Percentiles rank a stretch among this genome's conserved stretches.
These are phyloP conservation scores for Heliconius ethilla DNA, from an alignment of 2,888 invertebrate species.

Conservation along the genomic window DNA sequence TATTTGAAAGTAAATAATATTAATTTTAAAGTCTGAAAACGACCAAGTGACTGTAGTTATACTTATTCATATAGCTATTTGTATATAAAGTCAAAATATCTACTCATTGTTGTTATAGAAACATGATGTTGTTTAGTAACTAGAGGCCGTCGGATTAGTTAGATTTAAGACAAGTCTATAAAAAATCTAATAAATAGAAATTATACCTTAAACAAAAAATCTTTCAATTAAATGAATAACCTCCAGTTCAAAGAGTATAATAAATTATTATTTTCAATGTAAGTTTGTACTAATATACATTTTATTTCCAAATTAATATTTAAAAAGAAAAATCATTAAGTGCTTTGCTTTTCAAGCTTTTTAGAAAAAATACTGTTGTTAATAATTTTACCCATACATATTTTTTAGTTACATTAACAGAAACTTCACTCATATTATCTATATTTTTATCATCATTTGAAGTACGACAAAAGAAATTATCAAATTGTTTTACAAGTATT, in stretches of 20 bases:
- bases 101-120: conserved; percentile 66
- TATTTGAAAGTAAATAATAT: conserved; percentile 47
- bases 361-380: too few relatives aligned
- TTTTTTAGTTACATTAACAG: too few relatives aligned
- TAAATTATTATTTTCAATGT: background rate
- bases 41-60: conserved; percentile 78
- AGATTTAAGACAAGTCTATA: conserved; percentile 61
- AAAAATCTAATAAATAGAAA: conserved; percentile 74
- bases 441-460: too few relatives aligned
- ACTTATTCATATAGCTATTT: conserved; percentile 61
- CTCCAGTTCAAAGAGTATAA: background rate
- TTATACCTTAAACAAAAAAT: conserved; percentile 50
- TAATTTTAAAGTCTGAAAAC: conserved; percentile 78
- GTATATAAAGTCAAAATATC: conserved; percentile 71
- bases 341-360: too few relatives aligned
- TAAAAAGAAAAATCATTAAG: too few relatives aligned
- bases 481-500: too few relatives aligned
- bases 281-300: background rate
- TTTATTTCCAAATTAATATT: background rate
- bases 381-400: too few relatives aligned
- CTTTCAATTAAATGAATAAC: conserved; percentile 26
- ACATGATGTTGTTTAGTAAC: conserved; percentile 73
- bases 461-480: too few relatives aligned
- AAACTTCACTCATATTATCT: too few relatives aligned
- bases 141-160: conserved; percentile 65